Evolutionary conservation across 2,797 vertebrate species (phyloP).

Genomic region (Prionace glauca): DNA sequence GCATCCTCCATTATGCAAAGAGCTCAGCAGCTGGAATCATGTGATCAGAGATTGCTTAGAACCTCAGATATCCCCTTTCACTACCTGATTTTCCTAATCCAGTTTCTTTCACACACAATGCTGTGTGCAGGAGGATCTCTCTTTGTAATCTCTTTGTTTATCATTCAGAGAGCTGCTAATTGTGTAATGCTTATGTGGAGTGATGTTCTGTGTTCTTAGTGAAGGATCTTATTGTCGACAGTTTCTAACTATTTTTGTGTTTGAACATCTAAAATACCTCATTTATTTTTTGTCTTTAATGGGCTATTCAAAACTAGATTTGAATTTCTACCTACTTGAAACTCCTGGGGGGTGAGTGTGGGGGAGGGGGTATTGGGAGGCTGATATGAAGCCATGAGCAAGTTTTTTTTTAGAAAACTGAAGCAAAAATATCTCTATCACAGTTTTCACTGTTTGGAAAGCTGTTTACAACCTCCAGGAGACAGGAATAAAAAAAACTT

Average conservation of each 20-base stretch:
- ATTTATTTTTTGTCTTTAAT: background rate
- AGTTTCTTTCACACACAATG: background rate
- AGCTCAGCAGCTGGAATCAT: slow-evolving; percentile 11
- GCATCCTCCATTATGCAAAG: slow-evolving; percentile 23
- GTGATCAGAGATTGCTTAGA: background rate
- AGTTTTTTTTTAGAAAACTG: background rate
- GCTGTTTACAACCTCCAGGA: background rate
- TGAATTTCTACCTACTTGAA: background rate
- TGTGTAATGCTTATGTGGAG: background rate
- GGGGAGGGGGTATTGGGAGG: background rate
- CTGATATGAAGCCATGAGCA: too few species aligned
- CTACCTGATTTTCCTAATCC: background rate
- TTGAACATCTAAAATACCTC: background rate
- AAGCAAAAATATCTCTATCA: background rate
- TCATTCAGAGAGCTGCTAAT: background rate
- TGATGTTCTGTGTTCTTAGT: background rate
- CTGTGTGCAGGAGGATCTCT: background rate
- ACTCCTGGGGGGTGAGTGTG: background rate
- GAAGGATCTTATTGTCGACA: background rate
- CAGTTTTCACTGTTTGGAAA: background rate
- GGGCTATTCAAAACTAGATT: background rate
- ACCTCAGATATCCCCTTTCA: background rate
- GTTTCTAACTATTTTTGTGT: background rate
- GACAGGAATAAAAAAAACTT: background rate
- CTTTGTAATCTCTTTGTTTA: background rate